Base-by-base conservation (phyloP, 2,797 vertebrate species). In the Pangasius djambal region DNA sequence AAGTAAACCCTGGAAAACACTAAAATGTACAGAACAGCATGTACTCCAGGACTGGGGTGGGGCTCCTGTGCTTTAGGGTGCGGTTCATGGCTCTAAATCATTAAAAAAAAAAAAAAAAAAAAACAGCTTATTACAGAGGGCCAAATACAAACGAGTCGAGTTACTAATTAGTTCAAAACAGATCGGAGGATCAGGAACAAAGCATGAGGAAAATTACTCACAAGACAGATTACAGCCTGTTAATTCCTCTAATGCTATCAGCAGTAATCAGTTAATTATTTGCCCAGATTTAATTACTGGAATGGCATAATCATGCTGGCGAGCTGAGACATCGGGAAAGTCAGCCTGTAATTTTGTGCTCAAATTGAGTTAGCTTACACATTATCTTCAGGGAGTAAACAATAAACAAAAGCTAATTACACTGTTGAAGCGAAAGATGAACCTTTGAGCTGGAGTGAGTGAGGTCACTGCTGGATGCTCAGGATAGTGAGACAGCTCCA, bases 221-320 rank as follows among this genome's bases (percentile, higher is more conserved):
- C 25, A 81, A 81, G 52, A n/a, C 59, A 63, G 81, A 63, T 63
- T 44, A 44, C 16, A 83, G 57, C 59, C 81, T 55, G 59, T 50
- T 88, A 67, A 88, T 88, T 61, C 55, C 57, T 85, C 82, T 67
- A 85, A 88, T 15, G 82, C 44, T 13, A 85, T 88, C 87, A 85
- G 70, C 87, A 65, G 57, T 74, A 77, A 85, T 88, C 82, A 78
- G 70, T 77, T 88, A 65, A 84, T 88, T 74, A 85, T 85, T 77
- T 52, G 31, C 59, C 82, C 72, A 75, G 57, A 88, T 88, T 85
- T 85, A 85, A 88, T 85, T 85, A 85, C 59, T 50, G 6, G 7
- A 85, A 48, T 44, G 22, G 13, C 22, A 16, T 40, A 40, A 61
- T 25, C 79, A 40, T 40, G 10, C 57, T 44, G 34, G 79, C 63